These are phyloP conservation scores for Beaufortia kweichowensis DNA, from an alignment of 2,113 vertebrate genomes.

Conservation along the genomic window DNA sequence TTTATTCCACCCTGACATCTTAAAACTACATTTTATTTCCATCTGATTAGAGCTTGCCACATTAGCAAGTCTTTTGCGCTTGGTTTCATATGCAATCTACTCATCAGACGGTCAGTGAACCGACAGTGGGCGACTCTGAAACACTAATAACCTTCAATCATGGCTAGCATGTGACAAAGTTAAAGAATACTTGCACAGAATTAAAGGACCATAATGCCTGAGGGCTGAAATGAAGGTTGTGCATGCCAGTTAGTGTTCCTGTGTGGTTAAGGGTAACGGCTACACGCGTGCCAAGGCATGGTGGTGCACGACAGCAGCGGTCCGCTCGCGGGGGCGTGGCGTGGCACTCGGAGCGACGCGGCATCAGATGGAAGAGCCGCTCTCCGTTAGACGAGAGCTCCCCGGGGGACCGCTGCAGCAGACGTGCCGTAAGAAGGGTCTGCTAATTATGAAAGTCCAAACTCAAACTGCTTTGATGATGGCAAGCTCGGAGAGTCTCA, in stretches of 20 bases:
- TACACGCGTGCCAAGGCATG: constrained; percentile 51
- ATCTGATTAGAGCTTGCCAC: neutral
- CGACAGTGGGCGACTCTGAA: constrained; percentile 1
- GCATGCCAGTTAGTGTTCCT: constrained; percentile 44
- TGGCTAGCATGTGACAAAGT: constrained; percentile 22
- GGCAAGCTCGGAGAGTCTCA: constrained; percentile 45
- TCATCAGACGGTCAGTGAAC: neutral
- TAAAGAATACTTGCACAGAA: constrained; percentile 28
- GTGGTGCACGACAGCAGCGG: constrained; percentile 46
- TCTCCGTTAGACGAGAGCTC: constrained; percentile 52
- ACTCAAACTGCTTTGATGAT: constrained; percentile 49
- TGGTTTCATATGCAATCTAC: neutral
- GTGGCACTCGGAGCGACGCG: constrained; percentile 54
- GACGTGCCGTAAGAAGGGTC: constrained; percentile 61
- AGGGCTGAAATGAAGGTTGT: constrained; percentile 41
- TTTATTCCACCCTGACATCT: too few species aligned
- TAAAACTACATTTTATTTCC: neutral
- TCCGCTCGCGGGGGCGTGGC: constrained; percentile 47
- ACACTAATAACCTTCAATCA: constrained; percentile 31
- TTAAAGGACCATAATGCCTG: constrained; percentile 35
- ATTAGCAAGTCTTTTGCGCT: neutral
- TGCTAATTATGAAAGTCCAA: constrained; percentile 63
- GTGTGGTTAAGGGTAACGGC: constrained; percentile 36
- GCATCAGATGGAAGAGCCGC: constrained; percentile 62
- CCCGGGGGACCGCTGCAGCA: constrained; percentile 52